Base-by-base conservation (phyloP, 2,797 vertebrate genomes). In the Lagodon rhomboides region DNA sequence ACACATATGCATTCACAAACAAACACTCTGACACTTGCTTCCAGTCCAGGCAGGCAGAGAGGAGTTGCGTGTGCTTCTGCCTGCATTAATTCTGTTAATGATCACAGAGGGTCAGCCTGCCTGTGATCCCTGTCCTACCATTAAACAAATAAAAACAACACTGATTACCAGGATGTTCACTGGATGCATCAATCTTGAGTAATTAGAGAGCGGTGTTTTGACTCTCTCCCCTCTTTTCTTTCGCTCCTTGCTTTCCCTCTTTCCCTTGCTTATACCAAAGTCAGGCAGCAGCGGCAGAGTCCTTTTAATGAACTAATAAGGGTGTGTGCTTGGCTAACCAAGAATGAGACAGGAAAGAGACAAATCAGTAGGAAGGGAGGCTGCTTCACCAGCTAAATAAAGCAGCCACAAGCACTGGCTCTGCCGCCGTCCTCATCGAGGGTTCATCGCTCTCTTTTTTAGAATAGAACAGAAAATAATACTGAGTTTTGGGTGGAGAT, bases 111-210 rank as follows among this genome's bases (percentile, higher is more conserved):
- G 93, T 94, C 94, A 95, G 87, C 70, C 85, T 85, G 90, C 87
- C 83, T 78, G 82, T 90, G 85, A 93, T 95, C 91, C 90, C 91
- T 89, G 88, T 91, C 90, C 91, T 83, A 82, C 89, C 86, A 93
- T 94, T 94, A 94, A 90, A 92, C 92, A 94, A 94, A 95, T 92
- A 92, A 93, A 94, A 93, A 91, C 91, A 94, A 92, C 91, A 91
- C 91, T 93, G 91, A 95, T 95, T 93, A 94, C 91, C 88, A 82
- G 85, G 87, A 91, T 91, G 93, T 93, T 92, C 90, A 75, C 79
- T 80, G 87, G 90, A 89, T 83, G 87, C 91, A 94, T 94, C 93
- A 93, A 92, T 95, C 93, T 93, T 85, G 67, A 78, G 86, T 93
- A 94, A 94, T 93, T 93, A 92, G 89, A 91, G 82, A 87, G 77